Evolutionary conservation across 2,888 invertebrate genomes (phyloP).

Genomic region (Smittia sp.): DNA sequence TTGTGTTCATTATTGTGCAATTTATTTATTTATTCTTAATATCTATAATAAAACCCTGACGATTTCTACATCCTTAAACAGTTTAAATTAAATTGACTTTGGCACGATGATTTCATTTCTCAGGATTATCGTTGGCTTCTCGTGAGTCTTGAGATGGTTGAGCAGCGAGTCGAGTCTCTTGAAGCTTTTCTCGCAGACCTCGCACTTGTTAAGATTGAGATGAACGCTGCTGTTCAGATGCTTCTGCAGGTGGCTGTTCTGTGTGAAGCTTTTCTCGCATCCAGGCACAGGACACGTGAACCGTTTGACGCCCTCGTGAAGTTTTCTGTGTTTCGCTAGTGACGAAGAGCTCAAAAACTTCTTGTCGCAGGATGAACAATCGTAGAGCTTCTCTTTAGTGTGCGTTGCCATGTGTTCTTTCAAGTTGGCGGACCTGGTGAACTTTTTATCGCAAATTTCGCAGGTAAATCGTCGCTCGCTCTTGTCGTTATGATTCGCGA

Average conservation of each 20-base stretch:
- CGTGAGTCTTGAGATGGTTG: neutral
- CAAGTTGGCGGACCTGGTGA: neutral
- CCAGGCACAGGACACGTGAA: neutral
- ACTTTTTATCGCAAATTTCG: conserved; percentile 21
- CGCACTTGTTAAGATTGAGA: neutral
- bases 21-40: neutral
- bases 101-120: conserved; percentile 14
- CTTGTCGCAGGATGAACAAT: neutral
- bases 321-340: conserved; percentile 1
- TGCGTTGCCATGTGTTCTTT: conserved; percentile 2
- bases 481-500: neutral
- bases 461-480: neutral
- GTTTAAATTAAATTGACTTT: neutral
- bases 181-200: neutral
- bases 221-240: neutral
- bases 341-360: neutral
- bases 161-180: neutral
- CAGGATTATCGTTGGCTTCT: neutral
- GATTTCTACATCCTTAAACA: neutral
- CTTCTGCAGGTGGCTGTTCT: conserved; percentile 11
- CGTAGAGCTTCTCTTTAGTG: neutral
- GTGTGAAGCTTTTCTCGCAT: conserved; percentile 23
- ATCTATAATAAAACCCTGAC: too few relatives aligned
- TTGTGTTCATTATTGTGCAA: conserved; percentile 18
- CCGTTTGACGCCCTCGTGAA: neutral